Evolutionary conservation across 2,888 invertebrate genomes (phyloP).

Genomic region (Eustalomyia histrio): DNA sequence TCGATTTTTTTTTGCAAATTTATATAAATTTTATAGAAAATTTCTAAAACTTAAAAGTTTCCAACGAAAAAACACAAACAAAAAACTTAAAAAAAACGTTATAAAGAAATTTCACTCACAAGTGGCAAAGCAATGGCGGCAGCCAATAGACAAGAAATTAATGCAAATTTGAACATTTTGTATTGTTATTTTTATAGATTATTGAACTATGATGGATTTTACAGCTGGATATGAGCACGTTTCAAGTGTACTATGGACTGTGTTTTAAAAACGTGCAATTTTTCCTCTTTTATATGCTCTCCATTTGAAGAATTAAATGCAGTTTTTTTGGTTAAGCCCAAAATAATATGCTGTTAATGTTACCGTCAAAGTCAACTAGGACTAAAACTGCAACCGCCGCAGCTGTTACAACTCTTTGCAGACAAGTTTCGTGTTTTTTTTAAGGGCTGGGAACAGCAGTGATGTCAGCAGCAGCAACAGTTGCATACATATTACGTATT

Average conservation of each 20-base stretch:
- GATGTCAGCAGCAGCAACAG: constrained; percentile 30
- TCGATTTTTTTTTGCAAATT: background rate
- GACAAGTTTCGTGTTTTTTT: background rate
- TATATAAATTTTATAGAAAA: background rate
- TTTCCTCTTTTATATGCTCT: constrained; percentile 76
- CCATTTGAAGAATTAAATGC: constrained; percentile 55
- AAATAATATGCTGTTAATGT: background rate
- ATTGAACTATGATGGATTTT: constrained; percentile 23
- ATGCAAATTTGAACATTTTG: constrained; percentile 75
- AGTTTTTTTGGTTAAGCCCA: background rate
- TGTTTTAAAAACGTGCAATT: constrained; percentile 70
- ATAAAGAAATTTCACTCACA: constrained; percentile 74
- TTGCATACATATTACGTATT: too few relatives aligned
- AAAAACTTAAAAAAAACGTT: too few relatives aligned
- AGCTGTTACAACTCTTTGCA: background rate
- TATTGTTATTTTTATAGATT: constrained; percentile 24
- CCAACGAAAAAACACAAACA: too few relatives aligned
- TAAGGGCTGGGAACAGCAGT: constrained; percentile 5
- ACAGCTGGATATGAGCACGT: constrained; percentile 70
- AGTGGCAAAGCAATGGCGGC: constrained; percentile 73
- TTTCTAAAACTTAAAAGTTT: too few relatives aligned
- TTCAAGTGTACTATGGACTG: constrained; percentile 77
- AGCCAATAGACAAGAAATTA: constrained; percentile 75
- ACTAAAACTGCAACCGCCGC: too few relatives aligned
- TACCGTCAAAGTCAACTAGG: background rate